Conservation (phyloP, 2,797 vertebrate species). For the Spinus olivaceus region DNA sequence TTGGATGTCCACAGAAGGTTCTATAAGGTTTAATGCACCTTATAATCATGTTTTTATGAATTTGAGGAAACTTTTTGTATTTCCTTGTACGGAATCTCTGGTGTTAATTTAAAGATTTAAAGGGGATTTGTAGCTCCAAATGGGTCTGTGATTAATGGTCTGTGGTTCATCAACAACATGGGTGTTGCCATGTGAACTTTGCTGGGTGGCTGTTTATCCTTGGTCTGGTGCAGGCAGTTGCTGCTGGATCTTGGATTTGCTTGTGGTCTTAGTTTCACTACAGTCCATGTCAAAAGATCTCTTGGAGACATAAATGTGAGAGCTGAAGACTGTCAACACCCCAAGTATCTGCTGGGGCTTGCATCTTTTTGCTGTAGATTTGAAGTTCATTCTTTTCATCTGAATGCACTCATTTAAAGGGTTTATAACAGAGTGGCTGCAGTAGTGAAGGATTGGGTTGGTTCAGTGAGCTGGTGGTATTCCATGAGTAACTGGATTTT, state of each 20-base stretch:
- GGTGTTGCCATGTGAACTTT: neutral
- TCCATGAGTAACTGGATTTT: neutral
- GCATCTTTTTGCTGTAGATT: neutral
- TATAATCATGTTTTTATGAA: neutral
- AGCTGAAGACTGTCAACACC: neutral
- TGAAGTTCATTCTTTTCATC: neutral
- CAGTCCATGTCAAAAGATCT: neutral
- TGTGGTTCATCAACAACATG: neutral
- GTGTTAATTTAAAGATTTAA: neutral
- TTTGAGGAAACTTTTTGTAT: neutral
- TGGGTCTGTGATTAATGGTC: neutral
- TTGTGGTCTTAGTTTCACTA: neutral
- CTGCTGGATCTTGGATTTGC: neutral
- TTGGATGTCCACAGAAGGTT: neutral
- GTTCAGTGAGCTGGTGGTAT: neutral
- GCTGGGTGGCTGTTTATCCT: neutral
- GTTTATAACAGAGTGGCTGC: neutral
- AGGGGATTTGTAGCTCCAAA: neutral
- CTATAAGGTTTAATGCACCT: neutral
- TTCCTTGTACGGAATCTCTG: neutral
- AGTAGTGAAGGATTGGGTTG: neutral
- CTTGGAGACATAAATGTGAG: neutral
- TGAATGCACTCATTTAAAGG: neutral
- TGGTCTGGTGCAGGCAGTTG: neutral
- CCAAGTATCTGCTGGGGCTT: neutral